These are phyloP conservation scores for Pogoniulus pusillus DNA, from an alignment of 2,797 vertebrate species.

Conservation along the genomic window DNA sequence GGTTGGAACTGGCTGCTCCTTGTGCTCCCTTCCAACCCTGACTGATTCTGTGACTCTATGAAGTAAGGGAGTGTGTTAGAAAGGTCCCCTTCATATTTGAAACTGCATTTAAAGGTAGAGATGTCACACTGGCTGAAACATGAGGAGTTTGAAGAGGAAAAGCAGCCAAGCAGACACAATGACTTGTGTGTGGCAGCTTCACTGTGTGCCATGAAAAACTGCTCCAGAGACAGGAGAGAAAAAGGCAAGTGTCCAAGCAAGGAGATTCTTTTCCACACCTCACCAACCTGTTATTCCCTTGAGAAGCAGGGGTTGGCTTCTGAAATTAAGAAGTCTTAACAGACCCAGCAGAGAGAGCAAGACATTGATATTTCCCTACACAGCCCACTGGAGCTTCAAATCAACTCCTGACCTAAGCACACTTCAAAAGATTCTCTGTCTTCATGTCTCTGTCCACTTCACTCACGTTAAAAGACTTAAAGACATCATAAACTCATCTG, in stretches of 20 bases:
- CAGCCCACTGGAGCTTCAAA: not conserved
- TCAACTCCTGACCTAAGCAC: not conserved
- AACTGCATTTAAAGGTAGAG: not conserved
- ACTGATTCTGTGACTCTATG: too few relatives aligned
- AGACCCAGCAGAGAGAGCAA: not conserved
- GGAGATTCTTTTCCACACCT: not conserved
- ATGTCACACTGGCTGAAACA: not conserved
- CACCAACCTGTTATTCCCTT: not conserved
- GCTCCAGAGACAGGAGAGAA: not conserved
- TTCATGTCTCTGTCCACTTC: not conserved
- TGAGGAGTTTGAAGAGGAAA: not conserved
- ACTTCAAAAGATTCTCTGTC: not conserved
- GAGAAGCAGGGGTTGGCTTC: not conserved
- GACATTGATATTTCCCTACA: not conserved
- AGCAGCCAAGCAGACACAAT: not conserved
- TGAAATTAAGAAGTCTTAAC: not conserved
- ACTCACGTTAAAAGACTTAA: not conserved
- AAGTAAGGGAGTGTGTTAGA: not conserved
- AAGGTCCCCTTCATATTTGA: not conserved
- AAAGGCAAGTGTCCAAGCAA: not conserved
- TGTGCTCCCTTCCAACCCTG: not conserved
- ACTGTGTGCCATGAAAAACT: not conserved
- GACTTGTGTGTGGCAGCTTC: not conserved
- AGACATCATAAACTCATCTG: not conserved
- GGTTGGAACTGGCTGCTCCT: too few relatives aligned